Evolutionary conservation across 2,797 vertebrate species (phyloP).

Genomic region (Zalophus californianus): DNA sequence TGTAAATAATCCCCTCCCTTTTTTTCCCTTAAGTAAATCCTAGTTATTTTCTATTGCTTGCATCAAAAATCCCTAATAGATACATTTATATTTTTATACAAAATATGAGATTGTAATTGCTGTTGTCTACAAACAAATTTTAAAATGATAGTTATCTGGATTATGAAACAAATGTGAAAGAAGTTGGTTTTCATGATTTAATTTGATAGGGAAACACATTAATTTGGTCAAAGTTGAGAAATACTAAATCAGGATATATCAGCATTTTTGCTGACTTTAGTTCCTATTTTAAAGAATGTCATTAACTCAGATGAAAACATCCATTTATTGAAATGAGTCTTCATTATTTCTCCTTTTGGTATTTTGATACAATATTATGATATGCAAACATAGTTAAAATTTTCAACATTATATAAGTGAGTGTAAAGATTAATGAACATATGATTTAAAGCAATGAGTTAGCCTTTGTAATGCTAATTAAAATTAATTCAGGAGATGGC

Average conservation of each 20-base stretch:
- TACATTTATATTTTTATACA: background rate
- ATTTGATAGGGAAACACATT: background rate
- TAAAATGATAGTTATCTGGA: background rate
- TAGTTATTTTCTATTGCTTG: background rate
- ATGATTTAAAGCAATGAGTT: background rate
- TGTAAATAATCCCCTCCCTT: background rate
- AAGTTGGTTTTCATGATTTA: background rate
- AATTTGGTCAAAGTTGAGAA: background rate
- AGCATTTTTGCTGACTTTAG: background rate
- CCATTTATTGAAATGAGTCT: background rate
- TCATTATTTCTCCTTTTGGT: background rate
- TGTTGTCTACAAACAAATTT: background rate
- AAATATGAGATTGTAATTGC: background rate
- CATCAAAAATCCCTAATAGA: background rate
- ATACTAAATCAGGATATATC: background rate
- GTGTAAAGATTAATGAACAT: background rate
- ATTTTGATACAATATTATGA: background rate
- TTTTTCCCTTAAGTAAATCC: background rate
- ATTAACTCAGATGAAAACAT: background rate
- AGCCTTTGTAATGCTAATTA: background rate
- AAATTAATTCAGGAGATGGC: background rate
- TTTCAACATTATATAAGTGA: background rate
- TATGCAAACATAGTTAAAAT: background rate
- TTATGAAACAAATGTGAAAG: background rate
- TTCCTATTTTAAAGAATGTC: background rate